Percentiles rank a stretch among this genome's conserved stretches.
These are phyloP conservation scores for Neolamprologus tretocephalus DNA, from an alignment of 2,113 vertebrate species.

Conservation along the genomic window DNA sequence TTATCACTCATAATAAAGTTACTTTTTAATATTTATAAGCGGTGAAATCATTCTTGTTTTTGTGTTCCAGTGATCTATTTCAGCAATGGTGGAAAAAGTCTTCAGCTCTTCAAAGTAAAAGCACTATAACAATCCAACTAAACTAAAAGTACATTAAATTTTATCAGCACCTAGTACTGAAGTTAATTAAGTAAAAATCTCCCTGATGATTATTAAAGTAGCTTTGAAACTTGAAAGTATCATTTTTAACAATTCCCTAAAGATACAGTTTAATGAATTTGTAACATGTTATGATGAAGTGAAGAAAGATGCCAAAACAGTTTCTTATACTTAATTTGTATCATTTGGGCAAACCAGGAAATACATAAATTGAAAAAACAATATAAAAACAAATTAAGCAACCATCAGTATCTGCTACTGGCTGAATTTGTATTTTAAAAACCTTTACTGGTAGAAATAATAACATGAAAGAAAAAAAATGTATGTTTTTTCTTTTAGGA, in stretches of 20 bases:
- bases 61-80: not conserved
- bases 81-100: not conserved
- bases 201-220: not conserved
- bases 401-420: not conserved
- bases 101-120: not conserved
- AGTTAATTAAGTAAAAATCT: not conserved
- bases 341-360: not conserved
- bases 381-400: not conserved
- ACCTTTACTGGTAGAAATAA: not conserved
- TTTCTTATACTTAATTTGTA: not conserved
- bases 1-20: not conserved
- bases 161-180: not conserved
- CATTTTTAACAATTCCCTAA: not conserved
- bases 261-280: not conserved
- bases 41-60: not conserved
- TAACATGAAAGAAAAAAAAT: not conserved
- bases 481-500: not conserved
- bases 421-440: not conserved
- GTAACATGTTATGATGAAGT: not conserved
- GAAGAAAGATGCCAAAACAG: not conserved
- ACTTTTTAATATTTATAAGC: not conserved
- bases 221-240: not conserved
- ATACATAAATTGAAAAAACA: not conserved
- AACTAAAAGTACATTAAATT: not conserved
- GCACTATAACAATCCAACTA: not conserved